phyloP scores from a whole-genome alignment of 1,140 invertebrate genomes.

The Drosophila baimaii region DNA sequence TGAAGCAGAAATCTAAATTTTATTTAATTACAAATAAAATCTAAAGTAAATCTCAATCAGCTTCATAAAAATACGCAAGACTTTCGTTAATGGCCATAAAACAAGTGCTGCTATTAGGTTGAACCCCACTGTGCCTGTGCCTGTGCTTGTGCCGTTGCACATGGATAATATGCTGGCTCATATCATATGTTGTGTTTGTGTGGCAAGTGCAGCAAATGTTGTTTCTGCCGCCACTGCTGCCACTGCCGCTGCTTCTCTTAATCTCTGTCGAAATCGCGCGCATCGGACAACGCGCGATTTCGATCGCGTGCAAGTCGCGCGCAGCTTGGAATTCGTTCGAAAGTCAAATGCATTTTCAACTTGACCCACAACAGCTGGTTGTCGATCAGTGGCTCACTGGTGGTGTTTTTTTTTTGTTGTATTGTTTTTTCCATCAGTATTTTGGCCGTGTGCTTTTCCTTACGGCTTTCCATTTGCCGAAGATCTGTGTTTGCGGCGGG shows the following conservation, averaged over 20 bases:
- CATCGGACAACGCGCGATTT: slow-evolving; percentile 44
- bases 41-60: neutral
- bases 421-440: slow-evolving; percentile 12
- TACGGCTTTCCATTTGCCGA: slow-evolving; percentile 58
- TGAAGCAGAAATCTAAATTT: too few relatives aligned
- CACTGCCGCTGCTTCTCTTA: neutral
- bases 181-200: slow-evolving; percentile 29
- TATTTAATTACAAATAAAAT: neutral
- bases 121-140: neutral
- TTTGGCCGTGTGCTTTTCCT: slow-evolving; percentile 30
- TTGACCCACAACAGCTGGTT: slow-evolving; percentile 69
- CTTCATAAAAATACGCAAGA: neutral
- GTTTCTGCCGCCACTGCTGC: slow-evolving; percentile 23
- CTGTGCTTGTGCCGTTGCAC: neutral
- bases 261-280: slow-evolving; percentile 47
- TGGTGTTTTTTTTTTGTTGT: slow-evolving; percentile 25
- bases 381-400: slow-evolving; percentile 5
- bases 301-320: slow-evolving; percentile 57
- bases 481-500: slow-evolving; percentile 44
- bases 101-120: neutral
- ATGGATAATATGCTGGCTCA: slow-evolving; percentile 15
- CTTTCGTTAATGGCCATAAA: neutral
- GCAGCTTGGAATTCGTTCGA: slow-evolving; percentile 37
- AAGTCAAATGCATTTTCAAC: slow-evolving; percentile 73
- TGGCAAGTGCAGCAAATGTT: slow-evolving; percentile 45